Conservation (phyloP, 2,797 vertebrate genomes). For the Clarias laeviceps region DNA sequence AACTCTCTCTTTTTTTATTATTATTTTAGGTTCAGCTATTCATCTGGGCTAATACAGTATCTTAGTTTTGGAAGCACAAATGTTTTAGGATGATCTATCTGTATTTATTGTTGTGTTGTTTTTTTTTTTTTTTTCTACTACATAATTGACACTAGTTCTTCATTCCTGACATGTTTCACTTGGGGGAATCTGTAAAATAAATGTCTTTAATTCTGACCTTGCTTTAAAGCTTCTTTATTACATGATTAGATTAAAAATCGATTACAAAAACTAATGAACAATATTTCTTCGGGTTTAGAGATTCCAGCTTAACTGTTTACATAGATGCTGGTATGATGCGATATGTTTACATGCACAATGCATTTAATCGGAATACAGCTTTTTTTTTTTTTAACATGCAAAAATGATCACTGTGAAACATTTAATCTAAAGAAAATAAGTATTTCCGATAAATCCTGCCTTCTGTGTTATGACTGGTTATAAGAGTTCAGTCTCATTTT, state of each 20-base stretch:
- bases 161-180: background rate
- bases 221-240: background rate
- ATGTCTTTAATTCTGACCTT: slow-evolving; percentile 12
- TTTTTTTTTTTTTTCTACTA: background rate
- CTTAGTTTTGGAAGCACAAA: background rate
- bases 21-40: background rate
- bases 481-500: too few relatives aligned
- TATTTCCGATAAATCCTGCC: too few relatives aligned
- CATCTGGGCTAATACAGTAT: background rate
- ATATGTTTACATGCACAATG: too few relatives aligned
- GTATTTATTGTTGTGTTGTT: slow-evolving; percentile 13
- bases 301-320: too few relatives aligned
- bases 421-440: too few relatives aligned
- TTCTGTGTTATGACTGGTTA: too few relatives aligned
- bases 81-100: slow-evolving; percentile 5
- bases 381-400: too few relatives aligned
- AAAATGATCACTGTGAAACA: too few relatives aligned
- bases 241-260: background rate
- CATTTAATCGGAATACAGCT: too few relatives aligned
- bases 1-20: background rate
- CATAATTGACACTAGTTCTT: slow-evolving; percentile 3
- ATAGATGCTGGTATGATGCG: too few relatives aligned
- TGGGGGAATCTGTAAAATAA: slow-evolving; percentile 32
- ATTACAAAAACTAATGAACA: background rate
- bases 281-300: too few relatives aligned